A percentile compares a stretch with the other conserved stretches of the same genome.
Evolutionary conservation across 2,113 vertebrate species (phyloP).

Genomic region (Corythornis cristatus): DNA sequence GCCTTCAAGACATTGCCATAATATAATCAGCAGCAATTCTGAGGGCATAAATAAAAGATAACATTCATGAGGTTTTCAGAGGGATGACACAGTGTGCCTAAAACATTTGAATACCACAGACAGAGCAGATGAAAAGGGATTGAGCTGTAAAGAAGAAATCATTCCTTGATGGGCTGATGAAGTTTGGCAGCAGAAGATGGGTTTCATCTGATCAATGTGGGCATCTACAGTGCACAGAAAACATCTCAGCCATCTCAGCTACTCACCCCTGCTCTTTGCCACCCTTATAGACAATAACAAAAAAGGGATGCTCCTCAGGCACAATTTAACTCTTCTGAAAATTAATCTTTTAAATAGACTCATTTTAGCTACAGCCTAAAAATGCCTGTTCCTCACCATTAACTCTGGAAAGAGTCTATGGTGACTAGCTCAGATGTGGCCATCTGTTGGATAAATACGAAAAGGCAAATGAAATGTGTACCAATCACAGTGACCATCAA

Average conservation of each 20-base stretch:
- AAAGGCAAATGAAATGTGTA: background rate
- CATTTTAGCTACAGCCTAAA: background rate
- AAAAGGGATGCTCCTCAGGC: background rate
- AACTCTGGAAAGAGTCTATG: background rate
- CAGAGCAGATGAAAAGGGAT: constrained; percentile 47
- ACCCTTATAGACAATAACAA: background rate
- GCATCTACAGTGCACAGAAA: constrained; percentile 9
- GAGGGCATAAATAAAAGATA: constrained; percentile 58
- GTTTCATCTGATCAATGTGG: constrained; percentile 39
- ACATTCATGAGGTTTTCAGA: constrained; percentile 60
- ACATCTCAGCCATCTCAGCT: background rate
- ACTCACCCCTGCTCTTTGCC: background rate
- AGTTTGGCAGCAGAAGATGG: constrained; percentile 43
- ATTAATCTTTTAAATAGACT: background rate
- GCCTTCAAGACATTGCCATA: constrained; percentile 24
- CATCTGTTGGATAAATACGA: background rate
- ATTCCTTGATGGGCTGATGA: constrained; percentile 42
- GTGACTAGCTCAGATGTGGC: background rate
- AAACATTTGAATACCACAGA: constrained; percentile 56
- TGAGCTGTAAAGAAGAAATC: constrained; percentile 54
- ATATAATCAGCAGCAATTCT: constrained; percentile 62
- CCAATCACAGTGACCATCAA: background rate
- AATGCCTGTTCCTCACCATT: background rate
- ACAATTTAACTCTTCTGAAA: background rate
- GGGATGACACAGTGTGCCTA: constrained; percentile 38